Base-by-base conservation (phyloP, 2,888 invertebrate genomes). In the Drosophila greeni region DNA sequence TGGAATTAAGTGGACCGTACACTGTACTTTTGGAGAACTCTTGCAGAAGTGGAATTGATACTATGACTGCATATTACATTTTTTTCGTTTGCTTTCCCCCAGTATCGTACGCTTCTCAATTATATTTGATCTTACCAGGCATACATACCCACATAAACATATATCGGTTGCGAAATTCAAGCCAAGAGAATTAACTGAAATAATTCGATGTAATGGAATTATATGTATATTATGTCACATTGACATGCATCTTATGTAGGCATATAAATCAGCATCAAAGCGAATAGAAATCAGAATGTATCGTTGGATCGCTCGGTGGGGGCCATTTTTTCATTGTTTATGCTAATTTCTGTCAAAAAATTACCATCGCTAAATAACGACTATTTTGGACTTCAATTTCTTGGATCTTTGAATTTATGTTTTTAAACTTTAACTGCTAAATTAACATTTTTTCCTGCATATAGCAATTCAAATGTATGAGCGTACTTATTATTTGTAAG, bases 21-120 rank as follows among this genome's bases (percentile, higher is more conserved):
- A 29, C 18, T 40, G 26, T 34, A 47, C 37, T 18, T 31, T 47
- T 39, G 61, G 56, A 47, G 37, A 45, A 43, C 43, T 60, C 79
- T 61, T 81, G 76, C 76, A 82, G 74, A 74, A 79, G 80, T 82
- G 83, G 76, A 76, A 76, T 76, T 82, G 47, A 56, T 79, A 40
- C 45, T 29, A 47, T 31, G 45, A 29, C 45, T 47, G 45, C 45
- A 47, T 47, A 31, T 47, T 14, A 20, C 14, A 2, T 0, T 9
- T 24, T 14, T 45, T 29, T 20, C 20, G 29, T 29, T 29, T 29
- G 45, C 29, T 20, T 45, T 47, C 18, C 14, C 45, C 29, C 3
- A 18, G 18, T 45, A 45, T 45, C 45, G 26, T 18, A 45, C 45
- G 45, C 45, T 45, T 45, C 31, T 47, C 29, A 20, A 47, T 47